phyloP scores from a whole-genome alignment of 2,113 vertebrate genomes.

The Terrapene triunguis region DNA sequence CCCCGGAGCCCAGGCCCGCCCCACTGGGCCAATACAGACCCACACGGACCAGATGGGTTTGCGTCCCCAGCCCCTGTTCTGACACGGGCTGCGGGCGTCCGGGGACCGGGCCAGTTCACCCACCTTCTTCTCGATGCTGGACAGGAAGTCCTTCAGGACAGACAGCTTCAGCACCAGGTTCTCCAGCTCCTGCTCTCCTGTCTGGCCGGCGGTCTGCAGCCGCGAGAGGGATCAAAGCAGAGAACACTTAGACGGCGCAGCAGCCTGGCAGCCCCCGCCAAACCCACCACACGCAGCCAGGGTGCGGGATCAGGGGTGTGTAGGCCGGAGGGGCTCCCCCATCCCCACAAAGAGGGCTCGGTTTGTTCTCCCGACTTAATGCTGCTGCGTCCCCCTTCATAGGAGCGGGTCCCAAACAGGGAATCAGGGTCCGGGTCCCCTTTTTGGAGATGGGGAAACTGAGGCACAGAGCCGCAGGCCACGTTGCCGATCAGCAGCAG shows the following conservation, averaged over 20 bases:
- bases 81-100: background rate
- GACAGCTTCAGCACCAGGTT: constrained; percentile 93
- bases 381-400: background rate
- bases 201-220: constrained; percentile 85
- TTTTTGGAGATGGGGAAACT: background rate
- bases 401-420: background rate
- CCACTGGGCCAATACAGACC: background rate
- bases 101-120: background rate
- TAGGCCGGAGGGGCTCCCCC: too few species aligned
- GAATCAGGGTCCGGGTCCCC: background rate
- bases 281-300: background rate
- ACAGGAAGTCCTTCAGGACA: constrained; percentile 94
- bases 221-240: background rate
- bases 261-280: background rate
- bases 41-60: background rate
- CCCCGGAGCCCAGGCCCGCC: background rate
- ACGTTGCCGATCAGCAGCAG: background rate
- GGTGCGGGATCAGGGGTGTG: rapidly evolving
- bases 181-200: constrained; percentile 94
- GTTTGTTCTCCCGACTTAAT: background rate
- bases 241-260: too few species aligned
- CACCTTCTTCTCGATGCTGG: constrained; percentile 96
- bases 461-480: background rate
- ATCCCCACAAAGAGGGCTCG: background rate
- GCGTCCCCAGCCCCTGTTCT: background rate